Base-by-base conservation (phyloP, 2,113 vertebrate species). In the Tachycineta bicolor region DNA sequence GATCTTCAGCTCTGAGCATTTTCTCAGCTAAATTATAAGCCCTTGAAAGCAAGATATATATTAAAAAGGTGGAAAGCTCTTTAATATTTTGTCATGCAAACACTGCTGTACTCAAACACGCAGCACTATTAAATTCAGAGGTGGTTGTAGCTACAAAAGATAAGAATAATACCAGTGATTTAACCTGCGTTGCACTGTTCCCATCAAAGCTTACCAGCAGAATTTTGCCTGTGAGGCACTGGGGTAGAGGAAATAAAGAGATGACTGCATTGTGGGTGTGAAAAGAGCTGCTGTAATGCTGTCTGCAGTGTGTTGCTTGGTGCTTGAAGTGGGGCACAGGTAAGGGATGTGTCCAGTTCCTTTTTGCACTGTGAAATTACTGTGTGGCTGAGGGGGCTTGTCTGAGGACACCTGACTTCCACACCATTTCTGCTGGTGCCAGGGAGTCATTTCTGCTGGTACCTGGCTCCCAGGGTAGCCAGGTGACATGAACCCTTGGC, bases 51-150 rank as follows among this genome's bases (percentile, higher is more conserved):
- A 88, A 63, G 29, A 63, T 93, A 59, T 83, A 39, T 67, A 31
- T 26, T 77, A 59, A 83, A 90, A 94, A 83, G 29, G 67, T 69
- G 41, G 59, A 73, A 90, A 95, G 47, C 55, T 74, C 79, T 89
- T 90, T 84, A 81, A 85, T 70, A 90, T 90, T 71, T 89, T 87
- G 63, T 85, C 70, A n/a, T 58, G 47, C 67, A 96, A 91, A 93
- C 71, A 59, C 34, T 84, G n/a, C 74, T 96, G 49, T 59, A 62
- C 46, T 93, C 80, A 95, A 95, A 53, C 59, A 67, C 1, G 0
- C 55, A 80, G 60, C 29, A 62, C 34, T 80, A 10, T 86, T 88
- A 85, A 77, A 90, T 77, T 96, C 76, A 78, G 79, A 75, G 68
- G 52, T 93, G 56, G 43, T 21, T 88, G 59, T 70, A 77, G 33